A percentile compares a stretch with the other conserved stretches of the same genome.
phyloP scores from a whole-genome alignment of 1,140 invertebrate species.

The Micrasema minimum region DNA sequence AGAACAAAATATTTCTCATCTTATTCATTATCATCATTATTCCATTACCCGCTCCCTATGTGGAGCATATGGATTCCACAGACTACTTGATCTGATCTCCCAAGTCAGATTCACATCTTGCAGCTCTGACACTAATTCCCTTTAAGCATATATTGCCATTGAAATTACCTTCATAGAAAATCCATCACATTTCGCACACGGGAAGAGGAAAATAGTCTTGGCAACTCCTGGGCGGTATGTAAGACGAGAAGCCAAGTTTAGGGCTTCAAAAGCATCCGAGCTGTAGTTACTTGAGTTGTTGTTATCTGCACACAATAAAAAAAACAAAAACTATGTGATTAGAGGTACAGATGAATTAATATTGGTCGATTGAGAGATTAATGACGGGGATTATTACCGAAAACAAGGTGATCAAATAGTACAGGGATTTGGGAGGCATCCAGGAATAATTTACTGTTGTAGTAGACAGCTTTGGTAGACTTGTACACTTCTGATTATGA shows the following conservation, averaged over 20 bases:
- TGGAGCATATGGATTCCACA: too few relatives aligned
- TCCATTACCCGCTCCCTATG: too few relatives aligned
- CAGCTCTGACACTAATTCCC: too few relatives aligned
- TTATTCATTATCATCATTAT: too few relatives aligned
- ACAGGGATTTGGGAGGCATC: constrained; percentile 66
- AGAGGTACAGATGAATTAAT: neutral
- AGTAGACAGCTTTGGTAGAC: constrained; percentile 74
- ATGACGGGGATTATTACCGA: constrained; percentile 69
- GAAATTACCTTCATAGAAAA: constrained; percentile 72
- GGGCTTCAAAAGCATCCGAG: constrained; percentile 79
- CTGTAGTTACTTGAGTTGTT: constrained; percentile 57
- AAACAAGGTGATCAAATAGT: constrained; percentile 72
- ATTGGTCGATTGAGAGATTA: neutral
- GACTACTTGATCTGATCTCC: too few relatives aligned
- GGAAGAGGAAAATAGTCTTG: constrained; percentile 84
- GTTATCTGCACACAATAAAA: neutral
- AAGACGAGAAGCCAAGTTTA: constrained; percentile 78
- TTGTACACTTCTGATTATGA: too few relatives aligned
- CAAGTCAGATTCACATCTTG: too few relatives aligned
- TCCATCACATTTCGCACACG: constrained; percentile 80
- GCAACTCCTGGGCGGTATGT: constrained; percentile 86
- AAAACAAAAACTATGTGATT: neutral
- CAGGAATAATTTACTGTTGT: constrained; percentile 76
- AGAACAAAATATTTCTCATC: too few relatives aligned
- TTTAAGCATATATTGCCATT: too few relatives aligned